These are phyloP conservation scores for Amniataba percoides DNA, from an alignment of 2,797 vertebrate species.

Conservation along the genomic window DNA sequence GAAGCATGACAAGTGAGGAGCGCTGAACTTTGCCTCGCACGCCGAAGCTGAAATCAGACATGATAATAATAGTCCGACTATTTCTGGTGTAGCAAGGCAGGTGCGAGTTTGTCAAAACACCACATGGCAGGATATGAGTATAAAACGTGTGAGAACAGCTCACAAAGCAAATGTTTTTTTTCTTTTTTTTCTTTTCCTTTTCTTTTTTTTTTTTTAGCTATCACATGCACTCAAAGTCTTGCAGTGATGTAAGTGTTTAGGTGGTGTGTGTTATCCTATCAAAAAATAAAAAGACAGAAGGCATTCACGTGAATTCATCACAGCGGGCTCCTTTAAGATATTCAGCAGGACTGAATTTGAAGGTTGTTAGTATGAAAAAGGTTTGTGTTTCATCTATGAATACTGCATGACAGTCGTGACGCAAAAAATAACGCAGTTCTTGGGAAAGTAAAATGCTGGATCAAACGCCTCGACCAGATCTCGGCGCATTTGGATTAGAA, in stretches of 20 bases:
- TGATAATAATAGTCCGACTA: slow-evolving; percentile 28
- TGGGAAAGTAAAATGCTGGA: slow-evolving; percentile 48
- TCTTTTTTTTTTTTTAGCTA: neutral
- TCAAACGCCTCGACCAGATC: slow-evolving; percentile 55
- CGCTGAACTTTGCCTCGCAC: slow-evolving; percentile 4
- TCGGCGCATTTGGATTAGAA: slow-evolving; percentile 52
- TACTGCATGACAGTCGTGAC: slow-evolving; percentile 22
- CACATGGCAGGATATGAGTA: slow-evolving; percentile 8
- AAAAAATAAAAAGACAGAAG: neutral
- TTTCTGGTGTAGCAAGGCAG: slow-evolving; percentile 34
- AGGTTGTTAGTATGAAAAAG: slow-evolving; percentile 3
- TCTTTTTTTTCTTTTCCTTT: neutral
- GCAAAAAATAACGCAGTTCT: slow-evolving; percentile 32
- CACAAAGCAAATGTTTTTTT: slow-evolving; percentile 13
- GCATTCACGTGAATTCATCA: neutral
- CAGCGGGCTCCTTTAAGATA: neutral
- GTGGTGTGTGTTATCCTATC: neutral
- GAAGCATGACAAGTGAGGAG: slow-evolving; percentile 40
- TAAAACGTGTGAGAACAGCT: slow-evolving; percentile 31
- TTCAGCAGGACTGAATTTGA: neutral
- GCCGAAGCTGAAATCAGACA: slow-evolving; percentile 30
- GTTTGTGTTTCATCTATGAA: slow-evolving; percentile 25
- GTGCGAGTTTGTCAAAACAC: slow-evolving; percentile 43
- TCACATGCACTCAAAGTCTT: neutral
- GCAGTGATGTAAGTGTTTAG: neutral